Evolutionary conservation across 2,113 vertebrate genomes (phyloP).

Genomic region (Cebidichthys violaceus): DNA sequence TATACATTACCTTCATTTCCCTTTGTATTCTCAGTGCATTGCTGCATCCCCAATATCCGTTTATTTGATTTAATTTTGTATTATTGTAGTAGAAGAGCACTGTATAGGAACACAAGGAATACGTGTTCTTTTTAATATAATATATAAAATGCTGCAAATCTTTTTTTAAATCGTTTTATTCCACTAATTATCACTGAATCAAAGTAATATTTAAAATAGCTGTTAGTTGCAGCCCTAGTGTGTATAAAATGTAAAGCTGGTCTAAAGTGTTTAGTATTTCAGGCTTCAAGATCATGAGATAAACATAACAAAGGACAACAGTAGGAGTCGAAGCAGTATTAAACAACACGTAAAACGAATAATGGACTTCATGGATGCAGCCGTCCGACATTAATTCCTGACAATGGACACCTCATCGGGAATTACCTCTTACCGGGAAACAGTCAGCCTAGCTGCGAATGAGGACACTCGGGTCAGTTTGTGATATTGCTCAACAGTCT

Average conservation of each 20-base stretch:
- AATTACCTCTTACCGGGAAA: neutral
- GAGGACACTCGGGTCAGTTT: constrained; percentile 38
- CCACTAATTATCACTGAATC: neutral
- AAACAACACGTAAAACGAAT: neutral
- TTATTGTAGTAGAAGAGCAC: neutral
- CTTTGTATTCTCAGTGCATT: neutral
- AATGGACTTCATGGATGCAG: neutral
- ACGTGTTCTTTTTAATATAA: no score
- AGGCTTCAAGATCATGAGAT: neutral
- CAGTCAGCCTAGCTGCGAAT: constrained; percentile 8
- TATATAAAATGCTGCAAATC: no score
- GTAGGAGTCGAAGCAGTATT: neutral
- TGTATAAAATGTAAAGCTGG: neutral
- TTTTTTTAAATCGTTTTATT: no score
- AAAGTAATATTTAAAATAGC: neutral
- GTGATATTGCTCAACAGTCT: constrained; percentile 16
- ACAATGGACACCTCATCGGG: neutral
- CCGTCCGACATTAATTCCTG: neutral
- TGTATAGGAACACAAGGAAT: neutral
- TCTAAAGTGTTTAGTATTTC: neutral
- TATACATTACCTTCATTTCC: neutral
- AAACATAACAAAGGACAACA: neutral
- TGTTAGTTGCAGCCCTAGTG: neutral
- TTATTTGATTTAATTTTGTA: neutral
- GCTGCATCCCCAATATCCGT: neutral